Conservation (phyloP, 2,888 invertebrate species). For the Xanthia icteritia region DNA sequence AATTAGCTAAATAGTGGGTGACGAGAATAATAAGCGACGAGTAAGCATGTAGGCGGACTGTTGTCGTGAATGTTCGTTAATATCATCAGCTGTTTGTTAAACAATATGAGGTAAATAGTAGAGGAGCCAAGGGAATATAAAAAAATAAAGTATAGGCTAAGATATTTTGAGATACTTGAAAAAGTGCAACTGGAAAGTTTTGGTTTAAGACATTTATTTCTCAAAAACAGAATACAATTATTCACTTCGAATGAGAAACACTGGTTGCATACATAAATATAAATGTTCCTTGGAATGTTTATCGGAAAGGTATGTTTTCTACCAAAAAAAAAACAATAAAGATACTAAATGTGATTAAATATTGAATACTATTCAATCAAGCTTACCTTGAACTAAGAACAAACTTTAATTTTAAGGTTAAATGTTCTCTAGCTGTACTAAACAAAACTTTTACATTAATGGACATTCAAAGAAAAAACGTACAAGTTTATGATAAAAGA, state of each 20-base stretch:
- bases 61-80: slow-evolving; percentile 46
- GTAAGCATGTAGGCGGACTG: slow-evolving; percentile 57
- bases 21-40: slow-evolving; percentile 61
- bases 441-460: not conserved
- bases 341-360: not conserved
- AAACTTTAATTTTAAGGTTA: not conserved
- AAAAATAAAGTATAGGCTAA: not conserved
- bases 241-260: no score
- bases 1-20: slow-evolving; percentile 67
- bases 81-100: slow-evolving; percentile 52
- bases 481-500: not conserved
- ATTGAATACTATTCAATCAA: not conserved
- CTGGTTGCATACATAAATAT: no score
- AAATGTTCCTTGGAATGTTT: no score
- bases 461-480: not conserved
- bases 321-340: not conserved
- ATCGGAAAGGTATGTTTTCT: no score
- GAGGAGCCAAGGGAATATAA: slow-evolving; percentile 22
- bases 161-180: not conserved
- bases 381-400: not conserved
- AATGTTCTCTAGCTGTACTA: not conserved
- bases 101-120: slow-evolving; percentile 52
- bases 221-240: no score
- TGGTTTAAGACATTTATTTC: no score
- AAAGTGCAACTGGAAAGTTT: not conserved